phyloP scores from a whole-genome alignment of 1,140 invertebrate species.

The Meloidogyne hapla region DNA sequence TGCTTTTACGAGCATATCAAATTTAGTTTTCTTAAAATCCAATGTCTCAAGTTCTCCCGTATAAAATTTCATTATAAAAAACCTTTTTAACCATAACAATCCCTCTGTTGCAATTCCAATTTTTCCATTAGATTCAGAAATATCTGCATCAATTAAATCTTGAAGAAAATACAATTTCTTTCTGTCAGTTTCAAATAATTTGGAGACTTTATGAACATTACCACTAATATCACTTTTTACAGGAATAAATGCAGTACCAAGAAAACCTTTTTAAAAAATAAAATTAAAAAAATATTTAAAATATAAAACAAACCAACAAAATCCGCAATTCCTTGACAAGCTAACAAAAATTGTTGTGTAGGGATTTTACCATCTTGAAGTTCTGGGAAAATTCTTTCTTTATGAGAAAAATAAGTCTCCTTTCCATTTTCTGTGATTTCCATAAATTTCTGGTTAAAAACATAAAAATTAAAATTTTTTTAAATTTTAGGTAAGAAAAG shows the following conservation, averaged over 20 bases:
- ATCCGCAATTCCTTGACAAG: conserved; percentile 53
- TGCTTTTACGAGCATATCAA: too few relatives aligned
- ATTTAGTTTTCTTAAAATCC: too few relatives aligned
- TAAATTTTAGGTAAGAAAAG: too few relatives aligned
- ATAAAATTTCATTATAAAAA: background rate
- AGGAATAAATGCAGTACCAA: conserved; percentile 51
- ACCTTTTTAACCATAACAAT: conserved; percentile 52
- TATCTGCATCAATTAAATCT: conserved; percentile 45
- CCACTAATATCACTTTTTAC: conserved; percentile 51
- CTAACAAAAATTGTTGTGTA: conserved; percentile 48
- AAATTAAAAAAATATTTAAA: conserved; percentile 16
- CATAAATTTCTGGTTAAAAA: background rate
- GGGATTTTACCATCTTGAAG: conserved; percentile 42
- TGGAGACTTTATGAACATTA: conserved; percentile 48
- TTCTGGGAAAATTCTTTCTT: conserved; percentile 48
- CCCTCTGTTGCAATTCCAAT: conserved; percentile 49
- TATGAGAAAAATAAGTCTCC: conserved; percentile 47
- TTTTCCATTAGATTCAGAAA: conserved; percentile 41
- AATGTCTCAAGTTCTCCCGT: too few relatives aligned
- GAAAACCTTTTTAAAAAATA: conserved; percentile 40
- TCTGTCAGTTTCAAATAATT: conserved; percentile 39
- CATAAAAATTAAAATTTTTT: background rate
- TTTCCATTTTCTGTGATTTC: conserved; percentile 6
- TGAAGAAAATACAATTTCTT: conserved; percentile 36
- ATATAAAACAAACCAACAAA: conserved; percentile 39